Evolutionary conservation across 2,797 vertebrate genomes (phyloP), one percentile per base, ranked within the genome.

Genomic region (Mionectes olivaceus): DNA sequence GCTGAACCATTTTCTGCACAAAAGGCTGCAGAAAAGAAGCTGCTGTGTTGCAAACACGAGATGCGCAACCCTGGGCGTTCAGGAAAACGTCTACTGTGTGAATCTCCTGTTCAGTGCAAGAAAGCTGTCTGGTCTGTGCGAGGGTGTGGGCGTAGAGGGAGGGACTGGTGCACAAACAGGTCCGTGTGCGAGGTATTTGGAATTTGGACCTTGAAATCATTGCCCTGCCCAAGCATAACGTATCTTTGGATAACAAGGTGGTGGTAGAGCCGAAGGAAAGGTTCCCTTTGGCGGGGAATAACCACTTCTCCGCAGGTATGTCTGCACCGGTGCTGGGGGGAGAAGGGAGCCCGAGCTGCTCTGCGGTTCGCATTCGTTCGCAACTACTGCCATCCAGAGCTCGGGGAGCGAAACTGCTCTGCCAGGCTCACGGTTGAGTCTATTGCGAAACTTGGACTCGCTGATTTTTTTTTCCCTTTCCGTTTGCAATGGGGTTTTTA

Each of bases 331-430:
- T 28, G 32, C 71, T 32, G 70, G 23, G 49, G 28, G n/a, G 50
- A 37, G 35, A 7, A 23, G 27, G 25, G 28, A 71, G 46, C 43
- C 43, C 9, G 24, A 10, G 15, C 24, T 11, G 24, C 35, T 37
- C 24, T 10, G 24, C n/a, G 4, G 27, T 19, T 57, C 76, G 1
- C 33, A 82, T 77, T 57, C 55, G 4, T 93, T 94, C 91, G 88
- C 28, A 57, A 75, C 90, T 95, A 86, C 95, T 86, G 94, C 96
- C 96, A 90, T 55, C 93, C 88, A 87, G 94, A 94, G 95, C 82
- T 60, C 12, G 65, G 41, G 81, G 43, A 5, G 25, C 30, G 65
- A 43, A 89, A 94, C 8, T 25, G 52, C 52, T 28, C 37, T 21
- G 47, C 19, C 63, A 2, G 61, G 5, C 30, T 9, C 9, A 0